Evolutionary conservation across 1,140 invertebrate species (phyloP).

Genomic region (Eulimnadia texana): DNA sequence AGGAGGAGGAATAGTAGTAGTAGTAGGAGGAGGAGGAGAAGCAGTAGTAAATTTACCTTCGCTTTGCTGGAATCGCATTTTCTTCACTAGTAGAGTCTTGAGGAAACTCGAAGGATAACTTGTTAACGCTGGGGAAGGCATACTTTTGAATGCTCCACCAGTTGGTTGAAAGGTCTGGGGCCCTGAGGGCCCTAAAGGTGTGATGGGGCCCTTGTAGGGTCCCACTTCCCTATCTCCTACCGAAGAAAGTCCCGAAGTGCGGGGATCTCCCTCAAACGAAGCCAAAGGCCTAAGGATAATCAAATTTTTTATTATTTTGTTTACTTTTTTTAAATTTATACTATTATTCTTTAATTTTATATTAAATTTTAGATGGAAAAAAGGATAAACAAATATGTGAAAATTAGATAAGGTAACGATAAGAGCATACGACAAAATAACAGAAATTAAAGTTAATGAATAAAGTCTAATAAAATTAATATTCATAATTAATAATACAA

Average conservation of each 20-base stretch:
- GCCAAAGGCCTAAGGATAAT: neutral
- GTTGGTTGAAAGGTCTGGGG: constrained; percentile 57
- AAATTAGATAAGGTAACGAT: too few species aligned
- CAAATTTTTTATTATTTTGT: neutral
- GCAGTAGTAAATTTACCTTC: too few species aligned
- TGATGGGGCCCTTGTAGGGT: neutral
- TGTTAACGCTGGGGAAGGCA: constrained; percentile 47
- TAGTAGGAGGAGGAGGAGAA: too few species aligned
- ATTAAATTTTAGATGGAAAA: neutral
- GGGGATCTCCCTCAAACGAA: constrained; percentile 5
- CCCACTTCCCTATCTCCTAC: neutral
- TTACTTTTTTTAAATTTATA: neutral
- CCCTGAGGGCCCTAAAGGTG: constrained; percentile 9
- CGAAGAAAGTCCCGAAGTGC: neutral
- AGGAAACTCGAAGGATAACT: constrained; percentile 7
- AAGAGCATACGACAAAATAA: too few species aligned
- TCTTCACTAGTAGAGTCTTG: neutral
- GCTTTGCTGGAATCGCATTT: neutral
- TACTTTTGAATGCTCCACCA: constrained; percentile 67
- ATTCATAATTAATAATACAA: neutral
- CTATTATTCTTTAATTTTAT: neutral
- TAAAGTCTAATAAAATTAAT: too few species aligned
- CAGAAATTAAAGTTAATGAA: too few species aligned
- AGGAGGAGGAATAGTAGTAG: too few species aligned
- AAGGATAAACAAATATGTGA: too few species aligned